Evolutionary conservation across 2,888 invertebrate species (phyloP).

Genomic region (Blera fallax): DNA sequence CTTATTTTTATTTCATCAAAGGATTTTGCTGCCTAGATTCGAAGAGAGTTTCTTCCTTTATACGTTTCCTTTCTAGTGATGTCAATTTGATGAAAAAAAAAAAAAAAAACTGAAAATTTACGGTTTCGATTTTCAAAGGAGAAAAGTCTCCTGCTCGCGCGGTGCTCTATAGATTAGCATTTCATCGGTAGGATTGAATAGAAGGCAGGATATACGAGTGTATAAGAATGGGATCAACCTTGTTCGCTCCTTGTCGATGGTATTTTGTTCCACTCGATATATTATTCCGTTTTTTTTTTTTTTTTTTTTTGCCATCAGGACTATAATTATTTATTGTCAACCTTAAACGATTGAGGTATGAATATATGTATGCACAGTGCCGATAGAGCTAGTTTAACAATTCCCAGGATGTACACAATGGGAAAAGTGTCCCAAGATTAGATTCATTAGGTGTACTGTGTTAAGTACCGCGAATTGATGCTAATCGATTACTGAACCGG

Average conservation of each 20-base stretch:
- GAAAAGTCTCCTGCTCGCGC: slow-evolving; percentile 37
- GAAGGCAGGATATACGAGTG: slow-evolving; percentile 27
- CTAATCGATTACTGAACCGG: slow-evolving; percentile 72
- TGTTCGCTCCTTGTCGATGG: slow-evolving; percentile 67
- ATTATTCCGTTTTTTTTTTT: slow-evolving; percentile 60
- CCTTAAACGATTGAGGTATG: slow-evolving; percentile 66
- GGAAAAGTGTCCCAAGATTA: slow-evolving; percentile 58
- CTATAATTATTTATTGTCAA: slow-evolving; percentile 72
- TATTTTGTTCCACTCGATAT: slow-evolving; percentile 71
- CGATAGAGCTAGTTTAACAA: slow-evolving; percentile 41
- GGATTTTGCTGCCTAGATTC: slow-evolving; percentile 29
- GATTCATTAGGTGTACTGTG: slow-evolving; percentile 47
- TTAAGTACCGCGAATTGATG: slow-evolving; percentile 61
- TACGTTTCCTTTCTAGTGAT: background rate
- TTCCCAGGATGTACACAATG: slow-evolving; percentile 63
- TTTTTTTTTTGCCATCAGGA: slow-evolving; percentile 53
- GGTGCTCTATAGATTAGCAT: slow-evolving; percentile 62
- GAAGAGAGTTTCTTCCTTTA: background rate
- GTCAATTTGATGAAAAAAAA: slow-evolving; percentile 46
- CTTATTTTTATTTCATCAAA: slow-evolving; percentile 59
- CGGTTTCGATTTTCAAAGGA: slow-evolving; percentile 71
- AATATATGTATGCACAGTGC: background rate
- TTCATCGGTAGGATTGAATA: slow-evolving; percentile 59
- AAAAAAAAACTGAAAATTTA: slow-evolving; percentile 52
- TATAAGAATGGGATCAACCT: slow-evolving; percentile 50